Base-by-base conservation (phyloP, 1,140 invertebrate genomes). In the Hylaeus volcanicus region DNA sequence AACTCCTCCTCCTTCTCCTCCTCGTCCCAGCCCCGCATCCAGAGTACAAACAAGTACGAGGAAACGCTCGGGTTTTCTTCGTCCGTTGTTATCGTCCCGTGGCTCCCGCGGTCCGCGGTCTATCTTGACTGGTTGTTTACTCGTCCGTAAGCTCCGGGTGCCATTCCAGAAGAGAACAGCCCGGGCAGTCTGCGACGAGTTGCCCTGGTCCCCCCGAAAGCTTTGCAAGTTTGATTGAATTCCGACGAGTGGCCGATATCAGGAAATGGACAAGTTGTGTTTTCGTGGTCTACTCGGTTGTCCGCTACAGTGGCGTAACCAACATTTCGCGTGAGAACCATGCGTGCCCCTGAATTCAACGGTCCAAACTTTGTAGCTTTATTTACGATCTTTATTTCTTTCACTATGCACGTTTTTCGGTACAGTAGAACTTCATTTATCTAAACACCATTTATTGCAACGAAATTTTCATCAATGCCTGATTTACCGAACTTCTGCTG, bases 201-300 rank as follows among this genome's bases (percentile, higher is more conserved):
- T 72, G 2, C 6, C 45, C 39, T 37, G 55, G 43, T n/a, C 11
- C 9, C 37, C 64, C 12, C 61, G 66, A 79, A 81, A 88, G 86
- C 89, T 88, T 88, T 88, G 86, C 86, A 89, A 89, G 88, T 90
- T 90, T 89, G 88, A 89, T 90, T 86, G 88, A 89, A 90, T 90
- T 80, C 79, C 56, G 69, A 77, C 73, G 75, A 76, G 73, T 74
- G 71, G 77, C 48, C 76, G 72, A 75, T 74, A 83, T 85, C 80
- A 74, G 74, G 85, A 88, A 86, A 88, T 87, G 85, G 72, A 82
- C 87, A 88, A 86, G 86, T 89, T 88, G 74, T 81, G 74, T 81
- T 8, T 63, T 48, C 55, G 72, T 63, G 72, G 12, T 77, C 45
- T 61, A 26, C 26, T 26, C 26, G 26, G 26, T 26, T 26, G 26